A percentile compares a stretch with the other conserved stretches of the same genome.
Conservation (phyloP, 92 coral and sea anemone genomes). For the Phymanthus crucifer region DNA sequence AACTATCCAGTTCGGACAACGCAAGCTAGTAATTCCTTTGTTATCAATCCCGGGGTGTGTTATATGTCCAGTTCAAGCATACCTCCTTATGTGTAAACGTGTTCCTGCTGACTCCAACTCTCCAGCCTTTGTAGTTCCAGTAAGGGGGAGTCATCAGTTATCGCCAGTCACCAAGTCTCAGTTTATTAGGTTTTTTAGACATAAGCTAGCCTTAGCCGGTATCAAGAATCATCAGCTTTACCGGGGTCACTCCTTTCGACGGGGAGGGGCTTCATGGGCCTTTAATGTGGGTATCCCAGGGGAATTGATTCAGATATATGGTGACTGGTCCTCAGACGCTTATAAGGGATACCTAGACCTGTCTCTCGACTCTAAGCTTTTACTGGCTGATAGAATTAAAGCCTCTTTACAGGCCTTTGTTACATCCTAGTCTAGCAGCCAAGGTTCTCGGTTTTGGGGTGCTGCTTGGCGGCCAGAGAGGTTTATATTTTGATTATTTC, state of each 20-base stretch:
- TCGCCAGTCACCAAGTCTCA: conserved; percentile 5
- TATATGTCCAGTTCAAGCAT: conserved; percentile 15
- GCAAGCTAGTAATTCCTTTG: conserved; percentile 12
- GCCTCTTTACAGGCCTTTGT: neutral
- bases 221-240: conserved; percentile 6
- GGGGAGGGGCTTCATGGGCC: conserved; percentile 19
- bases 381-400: neutral
- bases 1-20: conserved; percentile 35
- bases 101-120: conserved; percentile 1
- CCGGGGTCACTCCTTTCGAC: conserved; percentile 22
- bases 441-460: neutral
- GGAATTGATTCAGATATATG: conserved; percentile 14
- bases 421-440: neutral
- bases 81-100: conserved; percentile 3
- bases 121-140: conserved; percentile 12
- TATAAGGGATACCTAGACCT: conserved; percentile 14
- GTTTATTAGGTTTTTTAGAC: neutral
- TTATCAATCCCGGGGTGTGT: conserved; percentile 14
- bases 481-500: neutral
- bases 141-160: neutral
- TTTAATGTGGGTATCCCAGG: conserved; percentile 15
- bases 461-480: neutral
- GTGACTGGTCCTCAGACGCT: conserved; percentile 20
- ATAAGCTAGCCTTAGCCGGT: neutral
- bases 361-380: conserved; percentile 1